Evolutionary conservation across 2,888 invertebrate species (phyloP).

Genomic region (Notocelia uddmanniana): DNA sequence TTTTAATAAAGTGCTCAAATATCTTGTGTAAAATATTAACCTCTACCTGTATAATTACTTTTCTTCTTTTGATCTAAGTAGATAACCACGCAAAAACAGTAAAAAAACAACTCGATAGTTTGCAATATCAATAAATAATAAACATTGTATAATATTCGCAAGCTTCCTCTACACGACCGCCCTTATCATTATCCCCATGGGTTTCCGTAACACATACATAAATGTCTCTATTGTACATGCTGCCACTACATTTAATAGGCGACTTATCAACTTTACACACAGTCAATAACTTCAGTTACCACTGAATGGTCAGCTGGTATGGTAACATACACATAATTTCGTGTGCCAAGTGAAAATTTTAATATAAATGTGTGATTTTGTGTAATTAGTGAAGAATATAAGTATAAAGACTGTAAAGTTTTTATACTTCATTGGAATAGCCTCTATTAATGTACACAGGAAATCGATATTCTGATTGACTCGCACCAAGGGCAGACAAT

Average conservation of each 20-base stretch:
- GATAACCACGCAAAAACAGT: too few species aligned
- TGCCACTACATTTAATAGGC: conserved; percentile 61
- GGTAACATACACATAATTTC: conserved; percentile 21
- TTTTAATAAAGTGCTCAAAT: too few species aligned
- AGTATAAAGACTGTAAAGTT: not conserved
- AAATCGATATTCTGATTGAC: conserved; percentile 37
- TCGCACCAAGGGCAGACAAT: conserved; percentile 21
- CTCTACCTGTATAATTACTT: too few species aligned
- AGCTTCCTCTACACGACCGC: conserved; percentile 53
- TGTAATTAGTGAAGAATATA: not conserved
- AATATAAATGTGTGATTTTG: not conserved
- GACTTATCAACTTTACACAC: conserved; percentile 68
- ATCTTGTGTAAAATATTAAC: too few species aligned
- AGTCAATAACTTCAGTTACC: conserved; percentile 70
- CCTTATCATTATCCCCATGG: conserved; percentile 60
- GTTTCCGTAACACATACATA: conserved; percentile 60
- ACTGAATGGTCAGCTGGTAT: conserved; percentile 53
- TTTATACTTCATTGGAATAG: conserved; percentile 1
- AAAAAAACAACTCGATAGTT: not conserved
- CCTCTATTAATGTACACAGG: conserved; percentile 23
- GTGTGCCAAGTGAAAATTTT: not conserved
- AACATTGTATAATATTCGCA: conserved; percentile 35
- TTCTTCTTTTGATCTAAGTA: too few species aligned
- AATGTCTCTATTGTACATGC: conserved; percentile 52
- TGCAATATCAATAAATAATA: conserved; percentile 8